A percentile compares a stretch with the other conserved stretches of the same genome.
Conservation (phyloP, 2,113 vertebrate species). For the Sprattus sprattus region DNA sequence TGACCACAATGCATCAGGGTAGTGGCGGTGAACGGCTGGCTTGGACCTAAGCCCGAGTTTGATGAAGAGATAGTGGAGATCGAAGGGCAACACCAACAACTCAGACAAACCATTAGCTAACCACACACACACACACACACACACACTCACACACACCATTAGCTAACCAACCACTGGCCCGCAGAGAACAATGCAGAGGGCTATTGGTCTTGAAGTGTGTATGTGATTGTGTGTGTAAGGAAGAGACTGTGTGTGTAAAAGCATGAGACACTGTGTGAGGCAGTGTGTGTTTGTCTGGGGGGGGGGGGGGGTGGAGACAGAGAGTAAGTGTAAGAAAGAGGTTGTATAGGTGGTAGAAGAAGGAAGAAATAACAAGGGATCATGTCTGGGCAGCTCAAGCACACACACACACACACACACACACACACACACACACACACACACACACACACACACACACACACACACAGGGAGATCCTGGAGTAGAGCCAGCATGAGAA, state of each 20-base stretch:
- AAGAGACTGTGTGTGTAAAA: background rate
- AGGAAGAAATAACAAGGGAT: too few relatives aligned
- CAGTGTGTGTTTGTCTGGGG: background rate
- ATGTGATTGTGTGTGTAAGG: background rate
- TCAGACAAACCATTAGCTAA: conserved; percentile 44
- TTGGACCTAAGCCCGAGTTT: conserved; percentile 30
- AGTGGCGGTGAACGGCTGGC: conserved; percentile 8
- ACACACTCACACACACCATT: conserved; percentile 42
- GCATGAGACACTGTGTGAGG: background rate
- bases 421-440: too few relatives aligned
- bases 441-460: too few relatives aligned
- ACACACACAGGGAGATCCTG: background rate
- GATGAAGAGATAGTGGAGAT: conserved; percentile 48
- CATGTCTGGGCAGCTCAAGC: background rate
- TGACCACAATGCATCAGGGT: conserved; percentile 58
- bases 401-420: too few relatives aligned
- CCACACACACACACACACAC: too few relatives aligned
- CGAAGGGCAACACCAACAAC: conserved; percentile 38
- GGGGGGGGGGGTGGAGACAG: background rate
- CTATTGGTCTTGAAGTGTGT: background rate
- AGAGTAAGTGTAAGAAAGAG: background rate
- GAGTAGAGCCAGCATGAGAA: background rate
- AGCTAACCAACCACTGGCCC: conserved; percentile 11
- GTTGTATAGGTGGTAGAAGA: too few relatives aligned
- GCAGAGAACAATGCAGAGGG: background rate